Evolutionary conservation across 2,888 invertebrate species (phyloP), one percentile per base, ranked within the genome.

Genomic region (Steinernema hermaphroditum): DNA sequence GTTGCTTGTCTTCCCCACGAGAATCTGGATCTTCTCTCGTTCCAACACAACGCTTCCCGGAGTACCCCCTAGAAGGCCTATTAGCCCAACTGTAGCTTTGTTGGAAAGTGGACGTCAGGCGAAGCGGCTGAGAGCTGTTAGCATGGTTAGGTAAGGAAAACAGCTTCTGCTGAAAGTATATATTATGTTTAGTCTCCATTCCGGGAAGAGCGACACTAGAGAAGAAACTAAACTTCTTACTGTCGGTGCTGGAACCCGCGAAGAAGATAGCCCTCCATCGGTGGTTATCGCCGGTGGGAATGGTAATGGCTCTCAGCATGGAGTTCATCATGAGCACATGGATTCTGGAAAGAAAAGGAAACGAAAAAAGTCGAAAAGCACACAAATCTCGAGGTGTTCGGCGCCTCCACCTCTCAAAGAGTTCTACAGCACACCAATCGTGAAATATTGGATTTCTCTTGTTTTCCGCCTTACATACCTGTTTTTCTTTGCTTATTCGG

Each of bases 361-460:
- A n/a, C 46, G 46, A n/a, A 46, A 46, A 19, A 46, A 16, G 46
- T 16, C n/a, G 16, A 46, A 46, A 46, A 16, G 46, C 6, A 46
- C n/a, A 6, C 46, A 46, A 16, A 19, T 46, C 6, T 19, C 46
- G 6, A 6, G 46, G 16, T 62, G 29, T 27, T 62, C 62, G 4
- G 62, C 62, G 8, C 27, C 62, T 27, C 34, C 46, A n/a, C 46
- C 46, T 12, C 46, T 46, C 6, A 16, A 46, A 16, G 46, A 46
- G 22, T 46, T 88, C 73, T 88, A 88, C 86, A 82, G 83, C 34
- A 87, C 88, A 32, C 88, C 88, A 0, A 86, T 88, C 74, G 87
- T 88, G 69, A 88, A 88, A 75, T 88, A 88, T 78, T 88, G 88
- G 88, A 75, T 87, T 0, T 87, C 87, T 19, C 86, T 88, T 75